Base-by-base conservation (phyloP, 2,888 invertebrate genomes). In the Cremastobaeus sp. region DNA sequence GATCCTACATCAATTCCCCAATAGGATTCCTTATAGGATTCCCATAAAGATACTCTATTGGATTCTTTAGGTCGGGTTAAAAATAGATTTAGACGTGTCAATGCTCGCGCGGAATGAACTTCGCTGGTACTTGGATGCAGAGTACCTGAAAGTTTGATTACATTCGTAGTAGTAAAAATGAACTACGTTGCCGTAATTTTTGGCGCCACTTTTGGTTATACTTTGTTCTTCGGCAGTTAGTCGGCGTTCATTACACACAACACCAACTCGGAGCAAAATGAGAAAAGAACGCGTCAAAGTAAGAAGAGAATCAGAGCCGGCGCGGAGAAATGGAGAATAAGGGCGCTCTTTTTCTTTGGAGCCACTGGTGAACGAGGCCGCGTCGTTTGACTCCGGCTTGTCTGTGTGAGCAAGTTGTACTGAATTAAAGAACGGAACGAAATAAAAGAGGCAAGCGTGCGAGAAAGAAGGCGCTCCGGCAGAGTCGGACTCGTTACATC, bases 281-380 rank as follows among this genome's bases (percentile, higher is more conserved):
- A 82, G 81, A 80, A 81, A 81, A 81, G 81, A 81, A 78, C 79
- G 77, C 81, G 79, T 83, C 83, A 81, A 82, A 82, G 81, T 65
- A 74, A 77, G 76, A 77, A 78, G 76, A 41, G 48, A 59, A 35
- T n/a, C 28, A 57, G 14, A 9, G 45, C 34, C 30, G 41, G 20
- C 43, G 30, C 45, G 60, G 30, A 47, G 57, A 72, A 72, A 69
- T 54, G 69, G 65, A 66, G 65, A 75, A 75, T 68, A 75, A 68
- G 75, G 62, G 66, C 57, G 60, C 60, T 59, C 60, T 66, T 48
- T 72, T 72, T 66, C 66, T 72, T 72, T 60, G 34, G 39, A 60
- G 25, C 18, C 28, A 41, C 39, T 35, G 14, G 47, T 30, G 45
- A 69, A 60, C 54, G 39, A 54, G 69, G 50, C 54, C 39, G 60